Evolutionary conservation across 2,797 vertebrate genomes (phyloP).

Genomic region (Syngnathus rostellatus): DNA sequence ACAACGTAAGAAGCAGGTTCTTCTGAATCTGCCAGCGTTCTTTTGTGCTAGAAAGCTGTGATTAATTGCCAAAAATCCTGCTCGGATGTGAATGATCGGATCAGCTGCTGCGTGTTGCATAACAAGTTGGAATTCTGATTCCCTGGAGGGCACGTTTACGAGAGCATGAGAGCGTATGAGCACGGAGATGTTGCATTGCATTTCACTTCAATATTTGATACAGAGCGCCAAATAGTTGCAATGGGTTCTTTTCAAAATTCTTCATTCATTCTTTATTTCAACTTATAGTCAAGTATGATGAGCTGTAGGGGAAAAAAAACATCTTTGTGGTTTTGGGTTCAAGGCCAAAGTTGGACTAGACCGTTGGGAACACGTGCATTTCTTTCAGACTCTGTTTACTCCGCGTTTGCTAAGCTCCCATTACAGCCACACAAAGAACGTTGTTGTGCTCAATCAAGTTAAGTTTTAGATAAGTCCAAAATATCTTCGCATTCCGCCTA

Average conservation of each 20-base stretch:
- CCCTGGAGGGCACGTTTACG: neutral
- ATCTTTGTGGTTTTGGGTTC: neutral
- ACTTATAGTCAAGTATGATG: neutral
- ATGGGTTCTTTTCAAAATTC: neutral
- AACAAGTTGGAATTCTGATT: conserved; percentile 21
- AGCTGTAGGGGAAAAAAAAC: neutral
- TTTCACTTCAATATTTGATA: neutral
- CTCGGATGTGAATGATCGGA: conserved; percentile 14
- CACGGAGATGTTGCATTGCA: neutral
- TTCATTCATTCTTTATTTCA: neutral
- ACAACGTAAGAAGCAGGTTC: conserved; percentile 8
- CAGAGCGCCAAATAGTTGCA: neutral
- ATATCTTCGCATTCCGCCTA: conserved; percentile 6
- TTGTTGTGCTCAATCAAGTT: conserved; percentile 30
- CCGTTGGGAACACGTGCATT: conserved; percentile 28
- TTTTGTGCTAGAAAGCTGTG: neutral
- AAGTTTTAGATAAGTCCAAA: conserved; percentile 24
- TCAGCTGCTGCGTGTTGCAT: conserved; percentile 32
- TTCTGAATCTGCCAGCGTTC: neutral
- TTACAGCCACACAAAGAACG: conserved; percentile 33
- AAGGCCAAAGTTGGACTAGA: neutral
- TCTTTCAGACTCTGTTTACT: conserved; percentile 47
- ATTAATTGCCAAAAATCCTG: conserved; percentile 11
- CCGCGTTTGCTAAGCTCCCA: conserved; percentile 29
- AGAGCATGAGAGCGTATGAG: neutral